A percentile compares a stretch with the other conserved stretches of the same genome.
phyloP scores from a whole-genome alignment of 2,113 vertebrate genomes.

The Perca flavescens region DNA sequence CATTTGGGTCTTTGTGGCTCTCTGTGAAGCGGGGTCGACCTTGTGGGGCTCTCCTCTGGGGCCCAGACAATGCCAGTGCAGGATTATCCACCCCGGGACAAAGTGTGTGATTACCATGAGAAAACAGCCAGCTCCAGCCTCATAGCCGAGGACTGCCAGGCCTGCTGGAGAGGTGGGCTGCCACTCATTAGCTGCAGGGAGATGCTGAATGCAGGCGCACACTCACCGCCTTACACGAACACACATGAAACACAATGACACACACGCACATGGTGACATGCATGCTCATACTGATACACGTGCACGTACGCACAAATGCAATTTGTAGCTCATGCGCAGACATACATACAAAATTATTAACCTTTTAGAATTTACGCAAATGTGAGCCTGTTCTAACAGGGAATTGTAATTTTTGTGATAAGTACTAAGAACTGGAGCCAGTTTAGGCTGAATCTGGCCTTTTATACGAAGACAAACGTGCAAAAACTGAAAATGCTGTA shows the following conservation, averaged over 20 bases:
- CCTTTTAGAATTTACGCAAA: not conserved
- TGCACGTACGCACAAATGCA: constrained; percentile 4
- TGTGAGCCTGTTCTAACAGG: not conserved
- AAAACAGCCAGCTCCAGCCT: constrained; percentile 83
- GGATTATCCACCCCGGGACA: constrained; percentile 87
- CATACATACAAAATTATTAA: not conserved
- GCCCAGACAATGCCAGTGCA: constrained; percentile 84
- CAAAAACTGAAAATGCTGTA: not conserved
- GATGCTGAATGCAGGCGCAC: constrained; percentile 78
- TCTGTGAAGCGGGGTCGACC: constrained; percentile 83
- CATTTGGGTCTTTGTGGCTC: constrained; percentile 82
- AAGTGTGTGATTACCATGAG: constrained; percentile 89
- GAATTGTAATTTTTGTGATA: constrained; percentile 12
- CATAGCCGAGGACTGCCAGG: constrained; percentile 77
- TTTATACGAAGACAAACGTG: not conserved
- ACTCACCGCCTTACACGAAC: constrained; percentile 61
- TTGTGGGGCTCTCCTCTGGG: constrained; percentile 85
- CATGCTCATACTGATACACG: constrained; percentile 69
- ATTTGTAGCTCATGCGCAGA: constrained; percentile 1
- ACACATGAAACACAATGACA: constrained; percentile 70
- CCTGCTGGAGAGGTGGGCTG: constrained; percentile 84
- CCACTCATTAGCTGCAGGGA: constrained; percentile 84
- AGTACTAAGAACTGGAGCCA: not conserved
- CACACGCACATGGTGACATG: constrained; percentile 58
- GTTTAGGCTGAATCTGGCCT: not conserved